Evolutionary conservation across 2,797 vertebrate genomes (phyloP), one percentile per base, ranked within the genome.

Genomic region (Crenichthys baileyi): DNA sequence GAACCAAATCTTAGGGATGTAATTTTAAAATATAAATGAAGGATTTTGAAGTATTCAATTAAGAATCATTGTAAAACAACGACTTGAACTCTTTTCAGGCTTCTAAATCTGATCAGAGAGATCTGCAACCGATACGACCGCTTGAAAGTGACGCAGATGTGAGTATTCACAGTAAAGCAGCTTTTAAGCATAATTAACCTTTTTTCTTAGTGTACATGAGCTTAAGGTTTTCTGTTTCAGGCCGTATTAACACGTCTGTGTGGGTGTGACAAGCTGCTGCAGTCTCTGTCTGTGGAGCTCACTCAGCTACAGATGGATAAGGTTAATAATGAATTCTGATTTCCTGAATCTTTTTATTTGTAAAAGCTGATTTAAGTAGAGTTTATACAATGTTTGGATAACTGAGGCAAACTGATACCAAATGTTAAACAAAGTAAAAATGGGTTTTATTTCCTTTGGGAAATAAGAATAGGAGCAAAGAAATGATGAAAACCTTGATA

Each of bases 211-310:
- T 18, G 58, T 39, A 79, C 9, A 39, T 41, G 9, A 67, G 55
- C 79, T 77, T 7, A 2, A 72, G 11, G 48, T 73, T 84, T 83
- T 72, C n/a, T 72, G 48, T 83, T 78, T 53, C 91, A 98, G 97
- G 94, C 93, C n/a, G 94, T 97, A 72, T 73, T 98, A 92, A 98
- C 96, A 29, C 96, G 95, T 85, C 78, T 98, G 76, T 98, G 97
- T 48, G 97, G 97, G 20, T 97, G 97, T 92, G 97, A 98, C 93
- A 97, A 96, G 86, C 93, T 97, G 61, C 95, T 98, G 1, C 95
- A 96, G 88, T 89, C 95, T 76, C 92, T 98, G 61, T 96, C 96
- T 73, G 82, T 95, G 4, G 96, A 98, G 86, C 91, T 96, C 73
- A 94, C 94, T 48, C 96, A 96, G 82, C 94, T 96, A 63, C 95